phyloP scores from a whole-genome alignment of 2,797 vertebrate species.

The Neosalanx taihuensis region DNA sequence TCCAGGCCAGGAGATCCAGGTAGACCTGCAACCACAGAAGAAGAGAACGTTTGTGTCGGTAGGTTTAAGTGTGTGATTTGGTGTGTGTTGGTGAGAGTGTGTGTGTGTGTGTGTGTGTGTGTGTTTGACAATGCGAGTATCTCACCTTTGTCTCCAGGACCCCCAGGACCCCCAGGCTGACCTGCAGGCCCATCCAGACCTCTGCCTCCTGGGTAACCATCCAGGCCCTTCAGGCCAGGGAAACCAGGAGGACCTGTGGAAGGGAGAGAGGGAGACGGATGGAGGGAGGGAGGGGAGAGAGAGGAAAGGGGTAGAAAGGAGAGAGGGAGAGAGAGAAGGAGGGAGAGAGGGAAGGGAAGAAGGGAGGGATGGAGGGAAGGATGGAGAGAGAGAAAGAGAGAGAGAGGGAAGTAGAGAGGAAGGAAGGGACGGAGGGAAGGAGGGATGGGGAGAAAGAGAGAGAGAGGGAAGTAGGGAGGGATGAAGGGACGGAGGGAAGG shows the following conservation, averaged over 20 bases:
- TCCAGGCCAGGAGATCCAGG: slow-evolving; percentile 83
- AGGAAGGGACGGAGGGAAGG: too few species aligned
- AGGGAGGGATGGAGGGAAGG: too few species aligned
- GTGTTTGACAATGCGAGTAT: not conserved
- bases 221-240: slow-evolving; percentile 72
- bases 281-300: not conserved
- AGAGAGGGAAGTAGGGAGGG: not conserved
- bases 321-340: not conserved
- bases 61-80: not conserved
- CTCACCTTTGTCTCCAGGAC: slow-evolving; percentile 82
- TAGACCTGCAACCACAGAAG: slow-evolving; percentile 71
- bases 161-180: slow-evolving; percentile 65
- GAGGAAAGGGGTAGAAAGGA: too few species aligned
- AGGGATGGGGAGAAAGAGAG: not conserved
- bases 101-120: slow-evolving; percentile 5
- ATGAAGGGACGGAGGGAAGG: too few species aligned
- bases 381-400: too few species aligned
- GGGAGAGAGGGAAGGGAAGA: not conserved
- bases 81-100: not conserved
- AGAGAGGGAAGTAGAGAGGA: too few species aligned
- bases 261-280: not conserved
- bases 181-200: slow-evolving; percentile 78
- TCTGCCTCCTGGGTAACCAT: slow-evolving; percentile 75
- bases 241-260: slow-evolving; percentile 77
- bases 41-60: not conserved